Evolutionary conservation across 2,888 invertebrate species (phyloP), one percentile per base, ranked within the genome.

Genomic region (Odontocolon sp.): DNA sequence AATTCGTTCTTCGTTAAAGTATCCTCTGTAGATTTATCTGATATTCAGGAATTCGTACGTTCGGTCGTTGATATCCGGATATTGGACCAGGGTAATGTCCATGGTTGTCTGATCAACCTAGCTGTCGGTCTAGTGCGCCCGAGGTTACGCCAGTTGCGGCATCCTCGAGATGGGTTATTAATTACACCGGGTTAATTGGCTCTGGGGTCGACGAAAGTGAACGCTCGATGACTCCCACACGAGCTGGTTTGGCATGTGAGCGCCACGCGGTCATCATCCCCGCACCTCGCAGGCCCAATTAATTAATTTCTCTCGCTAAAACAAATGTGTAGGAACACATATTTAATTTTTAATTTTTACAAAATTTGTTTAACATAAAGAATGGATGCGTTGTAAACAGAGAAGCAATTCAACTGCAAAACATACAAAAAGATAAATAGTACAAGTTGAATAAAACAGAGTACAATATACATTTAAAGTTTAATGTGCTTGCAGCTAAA

Each of bases 101-200:
- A 38, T 40, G 56, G 42, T 21, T 63, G 40, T 50, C 52, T 50
- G 76, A 71, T 77, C 63, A 57, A 66, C 57, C 56, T 26, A 50
- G 50, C 52, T 28, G 63, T 71, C 67, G 61, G 61, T 71, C 61
- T 50, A 28, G 40, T 56, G 66, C 56, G 63, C 57, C 71, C 63
- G 67, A 67, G 63, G 42, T 56, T 52, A 71, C 70, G 66, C 59
- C 66, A 47, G 52, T 72, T 72, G 50, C 66, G 69, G 64, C 50
- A 79, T 79, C 69, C 74, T 74, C 74, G 75, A 56, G 67, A 76
- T 70, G 78, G 77, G 75, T 84, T 84, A 85, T 85, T 85, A 85
- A 85, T 85, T 84, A 82, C 80, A 57, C 67, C 63, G 57, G 74
- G 80, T 83, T 85, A 85, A 85, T 85, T 84, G 83, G 80, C 73